Conservation (phyloP, 2,113 vertebrate species). For the Aplodontia rufa region DNA sequence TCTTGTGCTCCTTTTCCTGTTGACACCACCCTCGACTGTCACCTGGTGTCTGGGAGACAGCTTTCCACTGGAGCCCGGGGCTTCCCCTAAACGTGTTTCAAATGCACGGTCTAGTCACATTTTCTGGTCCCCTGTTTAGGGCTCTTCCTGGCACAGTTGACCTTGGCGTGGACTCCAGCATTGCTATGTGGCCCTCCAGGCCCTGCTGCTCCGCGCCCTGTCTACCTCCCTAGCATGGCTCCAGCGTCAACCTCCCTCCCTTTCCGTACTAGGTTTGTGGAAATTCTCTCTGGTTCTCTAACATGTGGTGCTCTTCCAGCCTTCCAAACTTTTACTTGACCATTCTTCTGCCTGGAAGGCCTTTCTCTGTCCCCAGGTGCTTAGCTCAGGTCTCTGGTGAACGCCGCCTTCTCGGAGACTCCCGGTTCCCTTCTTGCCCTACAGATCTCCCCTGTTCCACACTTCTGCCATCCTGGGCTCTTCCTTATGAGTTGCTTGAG, state of each 20-base stretch:
- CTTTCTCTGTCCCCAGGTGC: background rate
- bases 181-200: too few species aligned
- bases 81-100: background rate
- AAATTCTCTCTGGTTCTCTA: background rate
- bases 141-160: fast-evolving
- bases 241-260: background rate
- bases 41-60: fast-evolving
- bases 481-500: background rate
- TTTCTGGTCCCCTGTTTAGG: background rate
- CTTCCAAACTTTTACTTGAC: background rate
- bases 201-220: background rate
- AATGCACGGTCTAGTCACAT: too few species aligned
- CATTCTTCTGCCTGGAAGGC: background rate
- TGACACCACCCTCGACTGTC: background rate
- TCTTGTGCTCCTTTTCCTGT: too few species aligned
- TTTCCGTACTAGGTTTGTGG: too few species aligned
- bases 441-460: background rate
- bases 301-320: background rate
- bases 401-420: background rate
- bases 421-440: background rate
- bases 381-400: background rate
- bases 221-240: fast-evolving
- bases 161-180: background rate
- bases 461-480: fast-evolving
- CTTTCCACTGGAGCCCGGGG: fast-evolving